Evolutionary conservation across 2,797 vertebrate species (phyloP).

Genomic region (Psittacula derbiana): DNA sequence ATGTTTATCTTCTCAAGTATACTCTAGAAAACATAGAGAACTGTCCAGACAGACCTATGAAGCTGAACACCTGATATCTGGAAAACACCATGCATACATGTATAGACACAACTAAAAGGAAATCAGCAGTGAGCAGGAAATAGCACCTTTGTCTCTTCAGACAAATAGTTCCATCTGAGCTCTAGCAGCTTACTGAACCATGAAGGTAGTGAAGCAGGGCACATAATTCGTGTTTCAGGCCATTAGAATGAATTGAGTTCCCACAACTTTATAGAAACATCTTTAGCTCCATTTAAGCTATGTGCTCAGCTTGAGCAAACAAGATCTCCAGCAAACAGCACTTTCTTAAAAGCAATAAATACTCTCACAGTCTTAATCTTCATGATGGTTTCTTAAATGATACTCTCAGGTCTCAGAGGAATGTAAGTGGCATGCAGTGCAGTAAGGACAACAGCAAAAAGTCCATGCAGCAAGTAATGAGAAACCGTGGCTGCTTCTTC

Average conservation of each 20-base stretch:
- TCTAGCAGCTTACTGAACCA: slow-evolving; percentile 13
- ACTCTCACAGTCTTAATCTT: slow-evolving; percentile 22
- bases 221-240: slow-evolving; percentile 35
- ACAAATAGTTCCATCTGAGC: slow-evolving; percentile 18
- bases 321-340: slow-evolving; percentile 8
- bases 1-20: not conserved
- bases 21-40: not conserved
- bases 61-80: not conserved
- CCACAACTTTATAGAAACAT: slow-evolving; percentile 55
- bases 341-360: slow-evolving; percentile 24
- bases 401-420: not conserved
- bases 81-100: not conserved
- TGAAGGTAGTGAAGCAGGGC: slow-evolving; percentile 43
- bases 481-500: not conserved
- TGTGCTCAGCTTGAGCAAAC: slow-evolving; percentile 32
- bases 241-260: slow-evolving; percentile 38
- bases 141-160: not conserved
- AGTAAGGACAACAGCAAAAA: not conserved
- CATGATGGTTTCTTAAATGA: slow-evolving; percentile 21
- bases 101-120: not conserved
- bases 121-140: not conserved
- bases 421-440: not conserved
- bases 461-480: not conserved
- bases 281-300: slow-evolving; percentile 42
- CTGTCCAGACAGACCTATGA: not conserved